Evolutionary conservation across 2,888 invertebrate genomes (phyloP).

Genomic region (Notodonta ziczac): DNA sequence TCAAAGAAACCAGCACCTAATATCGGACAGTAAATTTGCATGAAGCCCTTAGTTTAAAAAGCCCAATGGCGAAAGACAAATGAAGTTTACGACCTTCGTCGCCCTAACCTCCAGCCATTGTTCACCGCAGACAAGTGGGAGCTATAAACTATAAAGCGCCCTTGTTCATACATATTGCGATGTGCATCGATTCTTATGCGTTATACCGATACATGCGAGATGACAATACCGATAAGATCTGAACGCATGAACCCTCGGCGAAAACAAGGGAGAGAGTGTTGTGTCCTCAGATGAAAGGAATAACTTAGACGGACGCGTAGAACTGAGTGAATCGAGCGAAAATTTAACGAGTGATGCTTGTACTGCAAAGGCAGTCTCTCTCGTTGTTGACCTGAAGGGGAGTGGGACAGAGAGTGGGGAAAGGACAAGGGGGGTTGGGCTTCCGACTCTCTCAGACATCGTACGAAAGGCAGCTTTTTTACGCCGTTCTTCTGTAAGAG

Average conservation of each 20-base stretch:
- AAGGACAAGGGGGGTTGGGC: too few species aligned
- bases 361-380: too few species aligned
- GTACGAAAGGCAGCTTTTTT: too few species aligned
- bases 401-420: too few species aligned
- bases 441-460: too few species aligned
- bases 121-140: slow-evolving; percentile 21
- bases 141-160: slow-evolving; percentile 20
- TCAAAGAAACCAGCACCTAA: slow-evolving; percentile 15
- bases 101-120: slow-evolving; percentile 32
- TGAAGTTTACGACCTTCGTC: slow-evolving; percentile 11
- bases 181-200: slow-evolving; percentile 19
- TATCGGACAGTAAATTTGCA: slow-evolving; percentile 25
- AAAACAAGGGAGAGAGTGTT: slow-evolving; percentile 27
- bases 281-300: too few species aligned
- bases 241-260: slow-evolving; percentile 20
- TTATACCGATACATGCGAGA: slow-evolving; percentile 29
- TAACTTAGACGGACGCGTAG: too few species aligned
- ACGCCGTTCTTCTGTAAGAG: too few species aligned
- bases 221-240: slow-evolving; percentile 41
- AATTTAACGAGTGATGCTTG: too few species aligned
- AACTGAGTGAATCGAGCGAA: too few species aligned
- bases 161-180: slow-evolving; percentile 24
- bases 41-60: slow-evolving; percentile 26
- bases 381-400: slow-evolving; percentile 6
- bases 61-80: slow-evolving; percentile 27